phyloP scores from a whole-genome alignment of 2,797 vertebrate species.

The Mastacembelus armatus region DNA sequence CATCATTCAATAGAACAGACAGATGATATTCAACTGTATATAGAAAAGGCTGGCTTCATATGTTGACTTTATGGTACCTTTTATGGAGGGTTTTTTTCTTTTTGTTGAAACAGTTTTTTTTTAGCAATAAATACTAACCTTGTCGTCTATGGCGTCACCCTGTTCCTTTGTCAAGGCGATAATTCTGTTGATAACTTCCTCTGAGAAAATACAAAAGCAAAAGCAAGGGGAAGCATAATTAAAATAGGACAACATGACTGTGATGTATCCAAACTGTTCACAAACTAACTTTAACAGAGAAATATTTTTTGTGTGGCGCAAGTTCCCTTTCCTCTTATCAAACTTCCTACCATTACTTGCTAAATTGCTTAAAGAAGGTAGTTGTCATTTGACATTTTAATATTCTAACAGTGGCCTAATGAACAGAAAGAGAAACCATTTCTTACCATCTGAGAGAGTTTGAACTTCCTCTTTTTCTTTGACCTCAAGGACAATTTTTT shows the following conservation, averaged over 20 bases:
- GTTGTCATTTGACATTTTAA: not conserved
- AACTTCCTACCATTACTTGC: not conserved
- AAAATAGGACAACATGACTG: too few relatives aligned
- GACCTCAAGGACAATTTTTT: constrained; percentile 84
- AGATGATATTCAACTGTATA: not conserved
- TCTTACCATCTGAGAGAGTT: constrained; percentile 72
- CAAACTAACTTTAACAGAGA: not conserved
- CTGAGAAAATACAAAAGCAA: constrained; percentile 73
- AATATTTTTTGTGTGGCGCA: not conserved
- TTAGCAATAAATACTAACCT: constrained; percentile 80
- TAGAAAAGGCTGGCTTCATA: not conserved
- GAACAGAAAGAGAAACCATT: not conserved
- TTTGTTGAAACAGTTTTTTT: not conserved
- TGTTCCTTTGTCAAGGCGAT: constrained; percentile 84
- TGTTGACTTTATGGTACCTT: not conserved
- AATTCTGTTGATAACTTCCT: constrained; percentile 85
- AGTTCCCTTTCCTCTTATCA: not conserved
- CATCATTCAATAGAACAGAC: too few relatives aligned
- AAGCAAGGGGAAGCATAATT: not conserved
- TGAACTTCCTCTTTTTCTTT: constrained; percentile 72
- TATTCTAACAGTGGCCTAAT: not conserved
- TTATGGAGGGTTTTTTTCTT: too few relatives aligned
- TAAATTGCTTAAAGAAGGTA: not conserved
- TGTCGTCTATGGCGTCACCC: constrained; percentile 85
- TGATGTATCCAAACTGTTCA: not conserved